A percentile compares a stretch with the other conserved stretches of the same genome.
These are phyloP conservation scores for Eilema griseolum DNA, from an alignment of 2,888 invertebrate species.

Conservation along the genomic window DNA sequence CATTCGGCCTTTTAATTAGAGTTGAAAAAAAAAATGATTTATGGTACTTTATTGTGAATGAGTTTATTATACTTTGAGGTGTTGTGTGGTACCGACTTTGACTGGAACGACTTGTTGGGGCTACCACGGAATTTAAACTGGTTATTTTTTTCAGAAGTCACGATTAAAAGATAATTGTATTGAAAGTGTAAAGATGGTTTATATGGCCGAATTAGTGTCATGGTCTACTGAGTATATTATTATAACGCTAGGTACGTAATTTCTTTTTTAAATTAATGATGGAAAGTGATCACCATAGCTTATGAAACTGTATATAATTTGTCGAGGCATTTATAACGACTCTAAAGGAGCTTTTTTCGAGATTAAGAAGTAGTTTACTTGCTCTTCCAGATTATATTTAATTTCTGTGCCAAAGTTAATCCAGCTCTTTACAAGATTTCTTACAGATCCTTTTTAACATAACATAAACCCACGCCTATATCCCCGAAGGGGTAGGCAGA, in stretches of 20 bases:
- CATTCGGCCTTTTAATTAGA: constrained; percentile 47
- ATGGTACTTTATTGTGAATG: constrained; percentile 27
- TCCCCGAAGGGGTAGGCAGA: no score
- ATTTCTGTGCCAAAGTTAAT: no score
- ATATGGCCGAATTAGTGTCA: neutral
- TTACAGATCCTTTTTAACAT: no score
- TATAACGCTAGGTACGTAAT: no score
- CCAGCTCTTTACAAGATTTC: no score
- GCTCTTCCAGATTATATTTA: no score
- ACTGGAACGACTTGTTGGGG: neutral
- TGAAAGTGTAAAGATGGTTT: neutral
- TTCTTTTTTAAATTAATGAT: neutral
- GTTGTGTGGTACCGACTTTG: neutral
- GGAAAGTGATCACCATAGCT: neutral
- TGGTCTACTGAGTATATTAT: neutral
- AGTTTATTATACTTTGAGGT: constrained; percentile 15
- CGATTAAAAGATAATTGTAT: neutral
- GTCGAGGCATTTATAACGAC: no score
- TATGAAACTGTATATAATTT: no score
- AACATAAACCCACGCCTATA: no score
- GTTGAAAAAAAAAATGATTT: constrained; percentile 40
- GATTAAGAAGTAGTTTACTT: no score
- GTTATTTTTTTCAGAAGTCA: neutral
- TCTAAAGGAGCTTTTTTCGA: no score
- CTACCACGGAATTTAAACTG: neutral